Evolutionary conservation across 2,797 vertebrate genomes (phyloP).

Genomic region (Tragelaphus oryx): DNA sequence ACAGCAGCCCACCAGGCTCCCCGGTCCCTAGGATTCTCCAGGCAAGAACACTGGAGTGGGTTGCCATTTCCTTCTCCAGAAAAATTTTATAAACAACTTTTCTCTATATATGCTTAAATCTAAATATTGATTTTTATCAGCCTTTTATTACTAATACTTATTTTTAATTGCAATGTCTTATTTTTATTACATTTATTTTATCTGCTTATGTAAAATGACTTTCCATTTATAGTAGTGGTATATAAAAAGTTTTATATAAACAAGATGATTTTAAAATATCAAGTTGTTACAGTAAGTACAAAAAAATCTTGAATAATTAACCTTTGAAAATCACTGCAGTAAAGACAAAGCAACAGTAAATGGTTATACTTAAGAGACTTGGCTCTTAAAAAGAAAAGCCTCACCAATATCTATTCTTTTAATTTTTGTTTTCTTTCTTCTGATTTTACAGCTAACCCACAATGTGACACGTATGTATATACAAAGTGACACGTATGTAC

Average conservation of each 20-base stretch:
- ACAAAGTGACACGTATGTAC: constrained; percentile 40
- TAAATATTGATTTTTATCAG: background rate
- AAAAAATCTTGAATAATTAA: background rate
- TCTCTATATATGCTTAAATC: background rate
- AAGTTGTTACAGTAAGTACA: background rate
- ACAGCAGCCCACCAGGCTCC: too few species aligned
- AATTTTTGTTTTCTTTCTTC: background rate
- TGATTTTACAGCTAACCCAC: constrained; percentile 75
- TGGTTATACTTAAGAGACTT: background rate
- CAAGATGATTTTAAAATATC: background rate
- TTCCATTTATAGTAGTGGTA: background rate
- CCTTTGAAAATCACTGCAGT: constrained; percentile 17
- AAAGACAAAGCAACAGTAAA: background rate
- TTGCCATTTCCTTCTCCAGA: too few species aligned
- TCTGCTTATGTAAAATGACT: background rate
- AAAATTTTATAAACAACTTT: background rate
- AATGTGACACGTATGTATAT: constrained; percentile 61
- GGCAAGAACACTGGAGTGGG: too few species aligned
- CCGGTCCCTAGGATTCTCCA: too few species aligned
- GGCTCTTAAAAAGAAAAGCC: background rate
- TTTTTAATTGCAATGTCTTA: background rate
- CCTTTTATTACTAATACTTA: background rate
- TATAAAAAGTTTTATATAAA: constrained; percentile 3
- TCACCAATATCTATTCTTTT: background rate
- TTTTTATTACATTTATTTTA: constrained; percentile 3